Evolutionary conservation across 1,140 invertebrate genomes (phyloP).

Genomic region (Lucilia sericata): DNA sequence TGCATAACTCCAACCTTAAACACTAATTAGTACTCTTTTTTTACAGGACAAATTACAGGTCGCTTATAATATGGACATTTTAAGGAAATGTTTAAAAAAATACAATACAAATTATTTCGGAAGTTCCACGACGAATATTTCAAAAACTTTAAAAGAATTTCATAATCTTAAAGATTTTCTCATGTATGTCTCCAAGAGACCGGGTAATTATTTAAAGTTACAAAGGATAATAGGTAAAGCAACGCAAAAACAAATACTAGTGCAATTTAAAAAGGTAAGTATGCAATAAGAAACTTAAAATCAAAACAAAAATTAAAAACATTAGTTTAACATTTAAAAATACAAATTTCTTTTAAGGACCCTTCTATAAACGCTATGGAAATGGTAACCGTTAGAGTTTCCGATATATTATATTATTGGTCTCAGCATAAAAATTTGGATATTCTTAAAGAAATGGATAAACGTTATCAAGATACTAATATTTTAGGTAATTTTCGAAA

Average conservation of each 20-base stretch:
- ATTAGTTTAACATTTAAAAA: too few relatives aligned
- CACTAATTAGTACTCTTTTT: too few relatives aligned
- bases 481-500: conserved; percentile 54
- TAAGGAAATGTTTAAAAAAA: conserved; percentile 55
- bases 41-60: conserved; percentile 59
- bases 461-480: conserved; percentile 59
- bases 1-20: not conserved
- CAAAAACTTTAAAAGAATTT: conserved; percentile 43
- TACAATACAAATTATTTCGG: not conserved
- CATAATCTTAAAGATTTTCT: conserved; percentile 58
- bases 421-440: conserved; percentile 57
- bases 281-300: not conserved
- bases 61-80: conserved; percentile 56
- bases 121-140: conserved; percentile 34
- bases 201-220: conserved; percentile 60
- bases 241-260: conserved; percentile 55
- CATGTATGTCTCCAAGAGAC: conserved; percentile 59
- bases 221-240: conserved; percentile 59
- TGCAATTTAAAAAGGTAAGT: conserved; percentile 60
- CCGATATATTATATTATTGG: conserved; percentile 59
- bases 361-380: conserved; percentile 46
- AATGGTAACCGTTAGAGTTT: conserved; percentile 57
- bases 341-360: conserved; percentile 41
- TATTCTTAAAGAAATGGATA: conserved; percentile 57
- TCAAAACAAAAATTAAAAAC: too few relatives aligned